Evolutionary conservation across 2,113 vertebrate species (phyloP), one percentile per base, ranked within the genome.

Genomic region (Corythornis cristatus): DNA sequence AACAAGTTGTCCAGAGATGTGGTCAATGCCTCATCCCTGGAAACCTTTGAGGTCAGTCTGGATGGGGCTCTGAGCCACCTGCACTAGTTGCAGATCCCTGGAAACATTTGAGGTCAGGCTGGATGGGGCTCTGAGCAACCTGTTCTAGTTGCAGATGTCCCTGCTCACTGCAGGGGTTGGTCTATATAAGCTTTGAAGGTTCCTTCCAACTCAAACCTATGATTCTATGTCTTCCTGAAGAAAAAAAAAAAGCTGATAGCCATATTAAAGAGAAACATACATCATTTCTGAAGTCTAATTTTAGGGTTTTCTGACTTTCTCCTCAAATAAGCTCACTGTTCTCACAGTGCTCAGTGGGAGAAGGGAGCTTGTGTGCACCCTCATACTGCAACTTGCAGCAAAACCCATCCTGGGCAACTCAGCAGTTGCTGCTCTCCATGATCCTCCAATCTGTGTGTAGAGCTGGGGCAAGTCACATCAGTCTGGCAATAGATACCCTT

Each of bases 371-470:
- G 13, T 22, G 57, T 84, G 85, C 74, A 66, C 85, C 64, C 84
- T 84, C 42, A 3, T 50, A 33, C 57, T 26, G 67, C 77, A 92
- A 84, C 89, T 93, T 61, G 22, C 70, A 33, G 88, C 93, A 97
- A 95, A 93, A 82, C 61, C 95, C 46, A 3, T 83, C 80, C 89
- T 57, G 84, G 86, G 78, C 75, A 82, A 79, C 58, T 48, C 37
- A 17, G 9, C 2, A 51, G 62, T 72, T 87, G 35, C 25, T 66
- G 84, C 88, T 96, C 72, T 60, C 73, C 51, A 5, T 42, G 4
- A 81, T 91, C 76, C 51, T 68, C 66, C 83, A 35, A 33, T 79
- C 86, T 77, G 6, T 6, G 77, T 31, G 62, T 20, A 19, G 71
- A 74, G 64, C 35, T 7, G 29, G 56, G 67, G 74, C 51, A 28